Evolutionary conservation across 2,797 vertebrate species (phyloP).

Genomic region (Pipistrellus pipistrellus): DNA sequence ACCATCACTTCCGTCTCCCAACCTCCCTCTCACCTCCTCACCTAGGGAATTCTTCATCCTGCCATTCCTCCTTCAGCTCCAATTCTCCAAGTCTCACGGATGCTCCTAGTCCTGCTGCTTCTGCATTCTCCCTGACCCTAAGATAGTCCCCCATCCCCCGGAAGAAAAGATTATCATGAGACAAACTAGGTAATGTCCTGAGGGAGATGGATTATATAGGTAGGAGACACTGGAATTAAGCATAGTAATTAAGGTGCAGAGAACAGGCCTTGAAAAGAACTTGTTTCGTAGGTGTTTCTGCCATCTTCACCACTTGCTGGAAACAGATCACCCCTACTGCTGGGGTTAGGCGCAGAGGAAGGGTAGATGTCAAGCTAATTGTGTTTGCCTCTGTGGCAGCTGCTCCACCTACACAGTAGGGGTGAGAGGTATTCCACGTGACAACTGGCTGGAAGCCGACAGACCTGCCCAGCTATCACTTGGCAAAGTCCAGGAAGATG

Average conservation of each 20-base stretch:
- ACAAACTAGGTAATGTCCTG: background rate
- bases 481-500: background rate
- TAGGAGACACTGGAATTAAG: background rate
- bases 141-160: background rate
- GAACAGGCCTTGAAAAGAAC: background rate
- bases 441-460: background rate
- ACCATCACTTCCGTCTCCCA: background rate
- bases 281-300: background rate
- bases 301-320: background rate
- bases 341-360: background rate
- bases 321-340: background rate
- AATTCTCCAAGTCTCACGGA: constrained; percentile 62
- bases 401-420: background rate
- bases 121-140: constrained; percentile 37
- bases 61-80: constrained; percentile 86
- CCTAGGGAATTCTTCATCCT: constrained; percentile 87
- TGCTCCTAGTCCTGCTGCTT: background rate
- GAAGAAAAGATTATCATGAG: constrained; percentile 4
- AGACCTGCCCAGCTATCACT: constrained; percentile 13
- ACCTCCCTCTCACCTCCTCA: constrained; percentile 43
- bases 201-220: background rate
- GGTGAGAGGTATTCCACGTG: background rate
- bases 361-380: background rate
- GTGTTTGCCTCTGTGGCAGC: background rate
- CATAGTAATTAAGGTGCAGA: background rate